Conservation (phyloP, 2,797 vertebrate genomes). For the Iguana delicatissima region DNA sequence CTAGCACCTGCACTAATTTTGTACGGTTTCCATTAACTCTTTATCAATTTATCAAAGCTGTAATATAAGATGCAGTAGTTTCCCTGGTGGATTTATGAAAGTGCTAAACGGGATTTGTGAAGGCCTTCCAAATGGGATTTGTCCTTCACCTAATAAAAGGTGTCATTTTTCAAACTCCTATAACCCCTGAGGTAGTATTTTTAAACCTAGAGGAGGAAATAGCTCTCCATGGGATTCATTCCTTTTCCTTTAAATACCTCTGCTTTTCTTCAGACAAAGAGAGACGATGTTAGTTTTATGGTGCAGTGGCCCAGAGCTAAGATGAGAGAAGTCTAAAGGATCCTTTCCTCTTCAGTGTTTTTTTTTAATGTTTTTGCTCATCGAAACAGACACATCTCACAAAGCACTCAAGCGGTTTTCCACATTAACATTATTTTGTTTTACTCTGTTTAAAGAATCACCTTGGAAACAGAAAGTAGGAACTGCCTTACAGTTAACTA, state of each 20-base stretch:
- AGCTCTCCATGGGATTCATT: not conserved
- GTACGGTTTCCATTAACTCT: not conserved
- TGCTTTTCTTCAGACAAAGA: slow-evolving; percentile 14
- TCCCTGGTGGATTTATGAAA: slow-evolving; percentile 22
- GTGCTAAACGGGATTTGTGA: slow-evolving; percentile 2
- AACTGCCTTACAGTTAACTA: slow-evolving; percentile 43
- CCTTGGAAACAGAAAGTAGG: slow-evolving; percentile 80
- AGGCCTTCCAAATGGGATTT: slow-evolving; percentile 17
- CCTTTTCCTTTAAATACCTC: slow-evolving; percentile 20
- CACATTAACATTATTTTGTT: slow-evolving; percentile 75
- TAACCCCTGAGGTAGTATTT: not conserved
- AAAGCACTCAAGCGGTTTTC: slow-evolving; percentile 73
- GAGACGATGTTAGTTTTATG: not conserved
- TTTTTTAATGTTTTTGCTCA: slow-evolving; percentile 51
- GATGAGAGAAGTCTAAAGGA: slow-evolving; percentile 17
- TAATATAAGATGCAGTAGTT: slow-evolving; percentile 8
- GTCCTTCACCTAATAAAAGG: slow-evolving; percentile 24
- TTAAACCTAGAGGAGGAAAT: slow-evolving; percentile 2
- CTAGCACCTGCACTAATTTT: not conserved
- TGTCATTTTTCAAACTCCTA: slow-evolving; percentile 20
- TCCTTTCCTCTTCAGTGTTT: slow-evolving; percentile 48
- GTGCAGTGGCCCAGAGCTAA: slow-evolving; percentile 13
- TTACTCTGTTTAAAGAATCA: slow-evolving; percentile 80
- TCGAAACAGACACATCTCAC: slow-evolving; percentile 65
- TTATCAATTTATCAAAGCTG: slow-evolving; percentile 21